phyloP scores from a whole-genome alignment of 37 sponge, comb jelly and placozoan genomes.

The Crambe crambe region DNA sequence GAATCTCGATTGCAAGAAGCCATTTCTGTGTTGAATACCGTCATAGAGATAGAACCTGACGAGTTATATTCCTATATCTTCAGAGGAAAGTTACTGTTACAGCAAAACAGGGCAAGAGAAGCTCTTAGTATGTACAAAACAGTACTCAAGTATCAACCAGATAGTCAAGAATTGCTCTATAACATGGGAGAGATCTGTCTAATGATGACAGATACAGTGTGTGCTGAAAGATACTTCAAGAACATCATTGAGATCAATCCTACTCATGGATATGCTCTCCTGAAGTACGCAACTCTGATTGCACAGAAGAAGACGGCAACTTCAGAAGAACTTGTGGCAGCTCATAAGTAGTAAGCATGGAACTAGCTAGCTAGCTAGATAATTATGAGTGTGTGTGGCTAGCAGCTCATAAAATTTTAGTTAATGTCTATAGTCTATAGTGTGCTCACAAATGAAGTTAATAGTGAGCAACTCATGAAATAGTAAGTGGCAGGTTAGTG shows the following conservation, averaged over 20 bases:
- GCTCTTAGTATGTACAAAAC: conserved; percentile 19
- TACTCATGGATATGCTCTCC: conserved; percentile 5
- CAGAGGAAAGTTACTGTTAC: conserved; percentile 51
- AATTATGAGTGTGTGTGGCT: neutral
- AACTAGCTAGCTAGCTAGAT: neutral
- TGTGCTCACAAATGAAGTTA: no score
- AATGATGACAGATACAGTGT: neutral
- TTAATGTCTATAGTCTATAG: no score
- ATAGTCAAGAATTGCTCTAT: conserved; percentile 33
- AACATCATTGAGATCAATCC: conserved; percentile 13
- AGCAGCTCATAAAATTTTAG: no score
- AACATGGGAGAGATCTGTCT: conserved; percentile 32
- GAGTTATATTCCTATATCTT: conserved; percentile 31
- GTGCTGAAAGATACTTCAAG: conserved; percentile 37
- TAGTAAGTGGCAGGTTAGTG: no score
- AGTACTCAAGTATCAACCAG: conserved; percentile 22
- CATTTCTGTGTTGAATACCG: conserved; percentile 35
- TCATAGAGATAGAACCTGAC: conserved; percentile 61
- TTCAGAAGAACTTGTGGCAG: neutral
- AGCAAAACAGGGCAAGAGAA: conserved; percentile 52
- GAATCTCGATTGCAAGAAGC: conserved; percentile 65
- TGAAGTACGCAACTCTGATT: conserved; percentile 1
- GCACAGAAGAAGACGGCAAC: neutral
- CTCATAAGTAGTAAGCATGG: conserved; percentile 31
- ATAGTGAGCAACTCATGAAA: no score